Base-by-base conservation (phyloP, 2,797 vertebrate species). In the Galago senegalensis region DNA sequence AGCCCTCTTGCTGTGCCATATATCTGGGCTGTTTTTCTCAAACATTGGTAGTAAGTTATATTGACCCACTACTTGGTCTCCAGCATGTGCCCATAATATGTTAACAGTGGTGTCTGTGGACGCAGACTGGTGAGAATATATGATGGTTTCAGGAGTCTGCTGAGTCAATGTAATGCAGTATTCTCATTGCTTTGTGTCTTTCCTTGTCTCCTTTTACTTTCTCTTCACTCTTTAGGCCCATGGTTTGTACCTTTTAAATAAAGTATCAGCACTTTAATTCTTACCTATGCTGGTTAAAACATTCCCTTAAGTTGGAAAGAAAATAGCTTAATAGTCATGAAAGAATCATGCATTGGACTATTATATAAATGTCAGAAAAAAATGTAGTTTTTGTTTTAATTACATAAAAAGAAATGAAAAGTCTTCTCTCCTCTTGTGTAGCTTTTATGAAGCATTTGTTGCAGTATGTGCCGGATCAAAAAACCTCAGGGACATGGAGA, bases 301-400 rank as follows among this genome's bases (percentile, higher is more conserved):
- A 53, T 29, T 8, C 3, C 92, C 14, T 81, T 73, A 63, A 9
- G 17, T 46, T 89, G 34, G 17, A 23, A 76, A 53, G 29, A 61
- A 87, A 76, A 18, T 83, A 21, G 8, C 49, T n/a, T 10, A 34
- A 29, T 20, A 29, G 17, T 87, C 46, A 40, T 58, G 46, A 81
- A 61, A 87, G 40, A 43, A 67, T 80, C 29, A 58, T 40, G 25
- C 23, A 25, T 79, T 92, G n/a, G 10, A 67, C 25, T 77, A 2
- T 37, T 10, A 79, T 88, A 23, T 86, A 46, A 75, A 46, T 43
- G 61, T 75, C 43, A 92, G 85, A 87, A 88, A 86, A 89, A 89
- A 76, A 69, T 81, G 25, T 34, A 46, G 12, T 53, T 80, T 72
- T 73, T 60, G 20, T 93, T 94, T 93, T 73, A 89, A 67, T 81